A percentile compares a stretch with the other conserved stretches of the same genome.
phyloP scores from a whole-genome alignment of 1,140 invertebrate species.

The Drosophila serrata region DNA sequence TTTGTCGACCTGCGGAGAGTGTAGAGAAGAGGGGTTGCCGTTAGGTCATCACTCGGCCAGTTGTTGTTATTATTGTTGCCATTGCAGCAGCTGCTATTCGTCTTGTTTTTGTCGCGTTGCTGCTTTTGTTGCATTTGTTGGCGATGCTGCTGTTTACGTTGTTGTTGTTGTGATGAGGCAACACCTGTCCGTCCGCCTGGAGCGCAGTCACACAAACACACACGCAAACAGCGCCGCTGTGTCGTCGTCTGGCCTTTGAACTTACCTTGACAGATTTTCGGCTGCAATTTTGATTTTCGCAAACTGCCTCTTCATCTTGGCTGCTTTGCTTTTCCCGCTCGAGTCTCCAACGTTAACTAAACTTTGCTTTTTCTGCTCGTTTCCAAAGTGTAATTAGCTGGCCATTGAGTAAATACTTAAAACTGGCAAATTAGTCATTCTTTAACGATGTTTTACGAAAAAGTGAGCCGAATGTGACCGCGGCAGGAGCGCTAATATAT shows the following conservation, averaged over 20 bases:
- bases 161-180: conserved; percentile 69
- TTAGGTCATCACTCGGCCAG: conserved; percentile 69
- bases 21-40: conserved; percentile 37
- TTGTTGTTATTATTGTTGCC: conserved; percentile 38
- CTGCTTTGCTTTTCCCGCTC: conserved; percentile 53
- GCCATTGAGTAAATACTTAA: conserved; percentile 78
- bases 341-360: conserved; percentile 57
- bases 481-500: conserved; percentile 28
- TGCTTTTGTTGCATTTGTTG: conserved; percentile 42
- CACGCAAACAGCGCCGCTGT: conserved; percentile 9
- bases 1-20: conserved; percentile 87
- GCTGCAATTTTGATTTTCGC: conserved; percentile 85
- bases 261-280: conserved; percentile 85
- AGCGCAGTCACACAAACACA: conserved; percentile 25
- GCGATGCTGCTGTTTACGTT: conserved; percentile 23
- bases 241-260: conserved; percentile 71
- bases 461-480: conserved; percentile 50
- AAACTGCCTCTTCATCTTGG: conserved; percentile 85
- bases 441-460: conserved; percentile 64
- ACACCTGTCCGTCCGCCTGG: conserved; percentile 65
- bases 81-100: conserved; percentile 44
- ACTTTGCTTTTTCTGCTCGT: conserved; percentile 48
- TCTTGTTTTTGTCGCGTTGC: conserved; percentile 49
- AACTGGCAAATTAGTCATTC: conserved; percentile 81
- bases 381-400: conserved; percentile 68